phyloP scores from a whole-genome alignment of 1,140 invertebrate species.

The Nomia melanderi region DNA sequence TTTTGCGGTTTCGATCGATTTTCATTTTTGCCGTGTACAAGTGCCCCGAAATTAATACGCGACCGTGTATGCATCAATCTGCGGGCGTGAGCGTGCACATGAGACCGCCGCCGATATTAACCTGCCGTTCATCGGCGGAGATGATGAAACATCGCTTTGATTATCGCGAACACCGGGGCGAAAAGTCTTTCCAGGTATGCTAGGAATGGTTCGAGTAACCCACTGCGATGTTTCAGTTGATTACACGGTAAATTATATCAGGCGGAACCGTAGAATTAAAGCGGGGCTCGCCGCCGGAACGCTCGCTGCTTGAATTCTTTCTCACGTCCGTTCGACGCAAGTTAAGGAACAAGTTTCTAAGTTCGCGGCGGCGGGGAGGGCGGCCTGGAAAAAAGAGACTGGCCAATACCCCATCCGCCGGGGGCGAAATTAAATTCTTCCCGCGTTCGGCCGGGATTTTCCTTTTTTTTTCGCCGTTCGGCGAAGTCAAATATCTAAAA shows the following conservation, averaged over 20 bases:
- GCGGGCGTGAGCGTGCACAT: too few species aligned
- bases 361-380: constrained; percentile 43
- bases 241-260: constrained; percentile 55
- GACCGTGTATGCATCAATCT: too few species aligned
- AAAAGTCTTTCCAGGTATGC: constrained; percentile 30
- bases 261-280: constrained; percentile 42
- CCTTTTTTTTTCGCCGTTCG: constrained; percentile 23
- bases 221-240: constrained; percentile 45
- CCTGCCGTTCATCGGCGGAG: constrained; percentile 33
- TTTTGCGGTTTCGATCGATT: constrained; percentile 29
- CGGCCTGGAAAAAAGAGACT: constrained; percentile 24
- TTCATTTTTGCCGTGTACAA: constrained; percentile 54
- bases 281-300: constrained; percentile 9
- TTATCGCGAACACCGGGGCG: constrained; percentile 15
- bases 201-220: constrained; percentile 34
- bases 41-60: constrained; percentile 55
- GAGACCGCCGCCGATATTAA: constrained; percentile 27
- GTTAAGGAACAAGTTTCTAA: constrained; percentile 62
- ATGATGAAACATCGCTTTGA: constrained; percentile 23
- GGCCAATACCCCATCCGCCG: not conserved
- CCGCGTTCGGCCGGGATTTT: constrained; percentile 53
- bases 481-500: constrained; percentile 56
- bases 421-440: constrained; percentile 42
- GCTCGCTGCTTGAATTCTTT: constrained; percentile 56
- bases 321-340: constrained; percentile 60